Evolutionary conservation across 1,140 invertebrate genomes (phyloP), one percentile per base, ranked within the genome.

Genomic region (Tetranychus cinnabarinus): DNA sequence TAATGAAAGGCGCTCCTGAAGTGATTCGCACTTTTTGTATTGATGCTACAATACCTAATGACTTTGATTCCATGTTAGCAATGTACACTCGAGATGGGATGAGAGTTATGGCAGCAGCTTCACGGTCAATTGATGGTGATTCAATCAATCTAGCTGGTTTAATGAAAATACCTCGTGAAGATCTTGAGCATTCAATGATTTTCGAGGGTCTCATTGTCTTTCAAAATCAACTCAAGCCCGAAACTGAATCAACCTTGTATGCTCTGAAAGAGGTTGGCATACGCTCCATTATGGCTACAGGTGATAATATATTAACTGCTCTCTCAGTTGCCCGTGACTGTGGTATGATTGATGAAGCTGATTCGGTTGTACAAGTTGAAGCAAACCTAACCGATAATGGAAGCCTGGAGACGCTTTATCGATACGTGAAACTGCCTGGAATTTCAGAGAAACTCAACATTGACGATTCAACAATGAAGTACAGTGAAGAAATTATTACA

Each of bases 251-350:
- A 3, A 82, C 91, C 6, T 88, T 97, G 35, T 71, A 77, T 48
- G 77, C 82, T 59, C 73, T 97, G 13, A 81, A 80, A 62, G 72
- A 81, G n/a, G 92, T 91, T 0, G 78, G 85, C 62, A 86, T 98
- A 63, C 80, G 88, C 63, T 82, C 86, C 2, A 78, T 96, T 2
- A 98, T 98, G 95, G 84, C 97, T 15, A 98, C 95, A 60, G 87
- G 91, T 56, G 95, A 98, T 71, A 97, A 97, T 73, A 82, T 97
- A 61, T 79, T 93, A 67, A 98, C 95, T 0, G 93, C 91, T 0
- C 78, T 95, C 1, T 90, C 86, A 72, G 92, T 98, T n/a, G 91
- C 90, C 0, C 81, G 85, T 65, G 90, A 97, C 70, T 97, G 92
- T 74, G 85, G 85, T 10, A 91, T 98, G 72, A 79, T 98, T 7